Percentiles rank a stretch among this genome's conserved stretches.
Conservation (phyloP, 1,140 invertebrate genomes). For the Lineus longissimus region DNA sequence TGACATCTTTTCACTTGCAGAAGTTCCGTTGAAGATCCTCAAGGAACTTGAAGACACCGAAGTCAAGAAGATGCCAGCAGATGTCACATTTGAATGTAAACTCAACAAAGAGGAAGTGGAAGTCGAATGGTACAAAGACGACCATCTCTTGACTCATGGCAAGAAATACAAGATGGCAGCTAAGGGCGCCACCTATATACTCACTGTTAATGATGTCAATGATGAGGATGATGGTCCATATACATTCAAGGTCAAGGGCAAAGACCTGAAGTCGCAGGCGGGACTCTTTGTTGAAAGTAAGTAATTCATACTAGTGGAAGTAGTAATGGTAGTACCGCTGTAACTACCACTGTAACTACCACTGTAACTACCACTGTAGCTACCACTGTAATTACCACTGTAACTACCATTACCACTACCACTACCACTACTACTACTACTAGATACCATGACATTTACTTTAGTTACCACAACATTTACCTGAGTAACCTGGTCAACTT, state of each 20-base stretch:
- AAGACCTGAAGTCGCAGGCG: conserved; percentile 33
- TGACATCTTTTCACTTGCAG: not conserved
- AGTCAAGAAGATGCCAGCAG: conserved; percentile 1
- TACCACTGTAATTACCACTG: no score
- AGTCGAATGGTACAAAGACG: conserved; percentile 18
- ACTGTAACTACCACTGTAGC: no score
- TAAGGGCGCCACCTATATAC: not conserved
- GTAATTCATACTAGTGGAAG: not conserved
- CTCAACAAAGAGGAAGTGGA: conserved; percentile 17
- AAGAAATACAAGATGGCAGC: not conserved
- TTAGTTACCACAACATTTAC: no score
- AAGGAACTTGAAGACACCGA: not conserved
- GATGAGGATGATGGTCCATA: conserved; percentile 11
- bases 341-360: no score
- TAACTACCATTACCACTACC: no score
- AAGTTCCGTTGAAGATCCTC: not conserved
- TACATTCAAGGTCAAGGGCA: conserved; percentile 8
- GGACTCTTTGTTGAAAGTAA: conserved; percentile 42
- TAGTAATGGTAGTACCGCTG: no score
- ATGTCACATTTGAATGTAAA: conserved; percentile 28
- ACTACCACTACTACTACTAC: no score
- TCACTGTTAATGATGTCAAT: conserved; percentile 16
- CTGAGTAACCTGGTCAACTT: no score
- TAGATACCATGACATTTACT: no score
- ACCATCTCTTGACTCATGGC: not conserved